Evolutionary conservation across 2,888 invertebrate species (phyloP), one percentile per base, ranked within the genome.

Genomic region (Chrysopilus asiliformis): DNA sequence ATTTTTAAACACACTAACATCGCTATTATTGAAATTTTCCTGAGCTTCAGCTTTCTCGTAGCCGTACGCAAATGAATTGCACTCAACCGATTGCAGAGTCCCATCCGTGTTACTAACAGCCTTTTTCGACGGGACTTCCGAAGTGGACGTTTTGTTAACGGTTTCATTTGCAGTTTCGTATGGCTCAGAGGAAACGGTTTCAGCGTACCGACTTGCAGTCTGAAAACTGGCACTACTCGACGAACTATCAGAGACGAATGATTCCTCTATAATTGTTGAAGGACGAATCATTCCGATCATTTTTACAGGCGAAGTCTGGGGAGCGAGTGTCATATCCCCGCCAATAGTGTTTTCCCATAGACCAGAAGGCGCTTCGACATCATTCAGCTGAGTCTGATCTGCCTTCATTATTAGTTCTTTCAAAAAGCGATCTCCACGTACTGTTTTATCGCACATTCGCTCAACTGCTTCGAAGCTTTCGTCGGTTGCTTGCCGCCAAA

Each of bases 241-340:
- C 12, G 26, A 15, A 9, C 40, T 35, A 10, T 38, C 38, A 20
- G 20, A 18, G 4, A 26, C 6, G 5, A n/a, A 26, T 4, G 43
- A 39, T 32, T 56, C 56, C 38, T 62, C 62, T 13, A 61, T 38
- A 20, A 62, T 62, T 16, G 62, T 62, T 1, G 62, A 62, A 4
- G 61, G 62, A 2, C 62, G 53, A 33, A 60, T 13, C 3, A 59
- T 40, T 0, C 60, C 60, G 1, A 60, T 53, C 53, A 58, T 56
- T 45, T 62, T 61, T 0, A 58, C 53, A 0, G 62, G 62, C 2
- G 62, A 61, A 3, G 53, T 52, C 24, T 52, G 51, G 2, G 22
- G 10, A 15, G 16, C 9, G 3, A 45, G 27, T 2, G 42, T 37
- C 1, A 45, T 47, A 9, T 52, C 52, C 7, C 36, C 41, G 8